phyloP scores from a whole-genome alignment of 2,888 invertebrate species.

The Xylophagus ater region DNA sequence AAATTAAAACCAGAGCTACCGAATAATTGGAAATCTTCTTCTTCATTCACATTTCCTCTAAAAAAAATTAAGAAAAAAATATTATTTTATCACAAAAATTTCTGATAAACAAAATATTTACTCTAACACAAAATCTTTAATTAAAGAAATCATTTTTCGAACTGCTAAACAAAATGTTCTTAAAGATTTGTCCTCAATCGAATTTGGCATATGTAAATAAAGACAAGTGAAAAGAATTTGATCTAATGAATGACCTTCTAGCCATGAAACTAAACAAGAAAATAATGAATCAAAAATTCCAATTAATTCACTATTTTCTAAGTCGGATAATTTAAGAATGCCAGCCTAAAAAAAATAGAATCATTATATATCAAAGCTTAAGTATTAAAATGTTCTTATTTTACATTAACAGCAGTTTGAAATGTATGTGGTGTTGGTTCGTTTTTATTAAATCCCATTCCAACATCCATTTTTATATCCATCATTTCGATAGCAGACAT shows the following conservation, averaged over 20 bases:
- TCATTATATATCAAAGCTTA: no score
- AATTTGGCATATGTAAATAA: slow-evolving; percentile 82
- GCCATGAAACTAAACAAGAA: slow-evolving; percentile 91
- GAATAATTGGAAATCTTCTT: slow-evolving; percentile 91
- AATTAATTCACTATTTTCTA: slow-evolving; percentile 70
- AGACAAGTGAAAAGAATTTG: slow-evolving; percentile 96
- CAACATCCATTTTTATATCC: slow-evolving; percentile 99
- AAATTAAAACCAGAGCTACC: slow-evolving; percentile 76
- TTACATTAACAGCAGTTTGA: slow-evolving; percentile 71
- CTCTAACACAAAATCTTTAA: slow-evolving; percentile 81
- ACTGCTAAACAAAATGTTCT: slow-evolving; percentile 79
- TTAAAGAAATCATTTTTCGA: slow-evolving; percentile 79
- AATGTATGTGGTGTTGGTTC: slow-evolving; percentile 76
- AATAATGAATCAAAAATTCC: slow-evolving; percentile 90
- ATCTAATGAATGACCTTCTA: slow-evolving; percentile 92
- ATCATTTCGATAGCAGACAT: slow-evolving; percentile 99
- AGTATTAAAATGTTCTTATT: no score
- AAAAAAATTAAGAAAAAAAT: slow-evolving; percentile 17
- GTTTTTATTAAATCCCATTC: slow-evolving; percentile 88
- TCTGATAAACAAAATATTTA: slow-evolving; percentile 38
- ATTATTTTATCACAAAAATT: slow-evolving; percentile 6
- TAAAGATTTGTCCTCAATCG: slow-evolving; percentile 69
- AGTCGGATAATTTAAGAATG: slow-evolving; percentile 61
- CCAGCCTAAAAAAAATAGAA: slow-evolving; percentile 54
- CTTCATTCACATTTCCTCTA: slow-evolving; percentile 78